These are phyloP conservation scores for Drosophila sturtevanti DNA, from an alignment of 1,140 invertebrate species.

Conservation along the genomic window DNA sequence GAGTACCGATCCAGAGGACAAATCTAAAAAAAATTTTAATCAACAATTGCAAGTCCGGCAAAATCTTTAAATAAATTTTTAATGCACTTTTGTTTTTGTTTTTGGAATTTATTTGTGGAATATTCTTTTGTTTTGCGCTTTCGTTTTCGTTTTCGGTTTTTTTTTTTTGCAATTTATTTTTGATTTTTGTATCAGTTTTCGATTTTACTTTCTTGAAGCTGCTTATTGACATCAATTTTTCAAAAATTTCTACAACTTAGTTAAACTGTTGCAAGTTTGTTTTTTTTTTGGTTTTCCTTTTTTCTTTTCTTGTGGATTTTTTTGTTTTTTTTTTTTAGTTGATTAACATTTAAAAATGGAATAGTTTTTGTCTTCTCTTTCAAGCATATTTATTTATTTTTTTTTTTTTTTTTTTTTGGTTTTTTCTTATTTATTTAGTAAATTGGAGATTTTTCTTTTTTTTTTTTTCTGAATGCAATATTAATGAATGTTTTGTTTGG, in stretches of 20 bases:
- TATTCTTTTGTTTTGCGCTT: constrained; percentile 45
- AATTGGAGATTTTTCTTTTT: constrained; percentile 48
- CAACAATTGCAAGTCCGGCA: constrained; percentile 31
- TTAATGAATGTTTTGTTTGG: constrained; percentile 56
- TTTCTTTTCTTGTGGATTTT: constrained; percentile 14
- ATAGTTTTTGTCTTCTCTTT: constrained; percentile 37
- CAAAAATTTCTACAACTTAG: constrained; percentile 58
- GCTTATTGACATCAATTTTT: constrained; percentile 77
- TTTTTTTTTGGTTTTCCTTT: constrained; percentile 19
- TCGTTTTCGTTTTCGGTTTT: constrained; percentile 21
- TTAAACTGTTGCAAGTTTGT: constrained; percentile 43
- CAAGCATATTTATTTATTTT: constrained; percentile 36
- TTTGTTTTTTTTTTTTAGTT: constrained; percentile 24
- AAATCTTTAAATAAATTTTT: background rate
- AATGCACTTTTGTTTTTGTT: constrained; percentile 37
- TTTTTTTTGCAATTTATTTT: constrained; percentile 60
- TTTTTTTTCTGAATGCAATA: constrained; percentile 38
- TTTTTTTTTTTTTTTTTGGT: constrained; percentile 39
- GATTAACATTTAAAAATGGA: constrained; percentile 56
- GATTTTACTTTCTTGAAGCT: constrained; percentile 54
- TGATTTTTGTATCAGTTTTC: constrained; percentile 45
- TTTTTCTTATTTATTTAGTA: constrained; percentile 51
- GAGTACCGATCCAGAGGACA: background rate
- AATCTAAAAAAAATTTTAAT: background rate
- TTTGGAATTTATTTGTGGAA: constrained; percentile 60